phyloP scores from a whole-genome alignment of 1,140 invertebrate genomes.

The Trichonephila clavata region DNA sequence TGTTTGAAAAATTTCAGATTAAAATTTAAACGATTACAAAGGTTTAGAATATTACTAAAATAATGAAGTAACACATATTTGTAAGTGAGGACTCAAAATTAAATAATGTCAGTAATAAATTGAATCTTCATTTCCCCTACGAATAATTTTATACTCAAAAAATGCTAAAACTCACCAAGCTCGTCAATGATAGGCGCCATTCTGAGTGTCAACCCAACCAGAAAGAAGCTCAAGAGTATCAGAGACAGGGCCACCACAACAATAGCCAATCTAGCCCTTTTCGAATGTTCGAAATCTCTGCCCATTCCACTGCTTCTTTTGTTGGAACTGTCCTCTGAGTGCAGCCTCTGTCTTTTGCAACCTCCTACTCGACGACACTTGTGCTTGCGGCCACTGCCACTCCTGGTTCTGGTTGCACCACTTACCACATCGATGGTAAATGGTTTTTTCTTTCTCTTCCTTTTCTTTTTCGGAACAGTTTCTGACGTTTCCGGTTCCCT shows the following conservation, averaged over 20 bases:
- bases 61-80: too few species aligned
- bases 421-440: constrained; percentile 73
- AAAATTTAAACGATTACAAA: too few species aligned
- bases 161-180: constrained; percentile 88
- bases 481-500: constrained; percentile 31
- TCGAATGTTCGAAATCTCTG: constrained; percentile 86
- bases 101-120: too few species aligned
- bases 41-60: too few species aligned
- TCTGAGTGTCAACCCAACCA: constrained; percentile 92
- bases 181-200: constrained; percentile 96
- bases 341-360: constrained; percentile 65
- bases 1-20: too few species aligned
- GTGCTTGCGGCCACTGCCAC: constrained; percentile 59
- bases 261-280: constrained; percentile 92
- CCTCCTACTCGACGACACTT: constrained; percentile 81
- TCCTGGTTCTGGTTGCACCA: background rate
- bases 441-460: constrained; percentile 46
- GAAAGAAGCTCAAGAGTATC: constrained; percentile 90
- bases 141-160: too few species aligned
- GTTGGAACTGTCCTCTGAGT: constrained; percentile 76
- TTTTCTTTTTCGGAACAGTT: background rate
- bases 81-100: too few species aligned
- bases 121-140: too few species aligned
- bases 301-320: constrained; percentile 67
- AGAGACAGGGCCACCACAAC: constrained; percentile 92